These are phyloP conservation scores for Drosophila mayri DNA, from an alignment of 1,140 invertebrate genomes.

Conservation along the genomic window DNA sequence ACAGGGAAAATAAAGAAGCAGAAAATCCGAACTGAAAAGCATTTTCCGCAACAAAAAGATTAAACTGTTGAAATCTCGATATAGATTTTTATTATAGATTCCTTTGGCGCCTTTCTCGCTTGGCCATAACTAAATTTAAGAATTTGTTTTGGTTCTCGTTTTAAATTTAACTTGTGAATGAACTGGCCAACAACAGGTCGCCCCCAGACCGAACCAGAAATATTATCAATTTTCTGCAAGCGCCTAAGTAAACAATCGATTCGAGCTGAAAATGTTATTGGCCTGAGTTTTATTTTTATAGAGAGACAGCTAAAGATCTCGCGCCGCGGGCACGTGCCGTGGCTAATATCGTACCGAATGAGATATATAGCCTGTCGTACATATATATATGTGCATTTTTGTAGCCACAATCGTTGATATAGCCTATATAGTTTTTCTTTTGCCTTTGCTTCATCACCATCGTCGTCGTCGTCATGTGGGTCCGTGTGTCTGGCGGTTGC, in stretches of 20 bases:
- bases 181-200: slow-evolving; percentile 52
- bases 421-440: slow-evolving; percentile 33
- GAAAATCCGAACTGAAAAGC: background rate
- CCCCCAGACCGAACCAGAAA: slow-evolving; percentile 31
- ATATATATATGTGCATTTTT: background rate
- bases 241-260: slow-evolving; percentile 71
- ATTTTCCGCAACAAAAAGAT: slow-evolving; percentile 10
- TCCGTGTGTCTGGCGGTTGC: slow-evolving; percentile 20
- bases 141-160: slow-evolving; percentile 80
- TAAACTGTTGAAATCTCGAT: slow-evolving; percentile 22
- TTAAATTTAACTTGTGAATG: slow-evolving; percentile 76
- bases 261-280: slow-evolving; percentile 50
- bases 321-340: slow-evolving; percentile 64
- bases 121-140: slow-evolving; percentile 80
- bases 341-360: slow-evolving; percentile 55
- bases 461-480: background rate
- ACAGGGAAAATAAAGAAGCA: background rate
- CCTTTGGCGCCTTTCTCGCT: slow-evolving; percentile 27
- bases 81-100: slow-evolving; percentile 72
- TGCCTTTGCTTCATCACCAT: slow-evolving; percentile 27
- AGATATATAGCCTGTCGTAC: slow-evolving; percentile 10
- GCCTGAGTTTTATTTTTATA: slow-evolving; percentile 69
- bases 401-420: slow-evolving; percentile 20
- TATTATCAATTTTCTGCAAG: slow-evolving; percentile 71
- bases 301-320: slow-evolving; percentile 40